Evolutionary conservation across 2,888 invertebrate genomes (phyloP), one percentile per base, ranked within the genome.

Genomic region (Colostygia pectinataria): DNA sequence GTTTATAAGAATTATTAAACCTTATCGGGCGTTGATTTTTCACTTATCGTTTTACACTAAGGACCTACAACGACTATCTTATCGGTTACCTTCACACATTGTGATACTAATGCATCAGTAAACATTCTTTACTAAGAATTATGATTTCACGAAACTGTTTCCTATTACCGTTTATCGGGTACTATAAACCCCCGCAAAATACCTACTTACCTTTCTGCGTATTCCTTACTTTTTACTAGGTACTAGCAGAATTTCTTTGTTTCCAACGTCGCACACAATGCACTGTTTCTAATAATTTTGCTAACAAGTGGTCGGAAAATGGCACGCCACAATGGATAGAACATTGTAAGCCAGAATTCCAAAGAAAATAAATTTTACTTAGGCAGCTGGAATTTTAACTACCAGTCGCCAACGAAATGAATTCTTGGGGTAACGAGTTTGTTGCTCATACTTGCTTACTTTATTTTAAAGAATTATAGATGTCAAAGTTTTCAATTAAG

Each of bases 241-340:
- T n/a, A 66, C 74, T 71, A 69, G 68, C 68, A 68, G 69, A 66
- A 73, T 70, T 81, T 85, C 85, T 83, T 85, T 86, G 84, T 86
- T 84, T 80, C 66, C 61, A 69, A 66, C 71, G 57, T 65, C 51
- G 72, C 65, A 74, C 62, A 79, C 82, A 82, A 80, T 83, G 73
- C 75, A 68, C 72, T 68, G 78, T 80, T 84, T 80, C 81, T 78
- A 80, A 80, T 80, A 83, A 84, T 80, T 80, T 83, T 54, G 61
- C 75, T 77, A 78, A 80, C 77, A 77, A 80, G 73, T 73, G 71
- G 75, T 73, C 69, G 68, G 71, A 68, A 76, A 77, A 73, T 70
- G 59, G 66, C 63, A 68, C 59, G 59, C 71, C 59, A 76, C 74
- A 78, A 74, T 77, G 76, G 66, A 68, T 63, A 68, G 57, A 69